These are phyloP conservation scores for Asteroscopus sphinx DNA, from an alignment of 2,888 invertebrate species.

Conservation along the genomic window DNA sequence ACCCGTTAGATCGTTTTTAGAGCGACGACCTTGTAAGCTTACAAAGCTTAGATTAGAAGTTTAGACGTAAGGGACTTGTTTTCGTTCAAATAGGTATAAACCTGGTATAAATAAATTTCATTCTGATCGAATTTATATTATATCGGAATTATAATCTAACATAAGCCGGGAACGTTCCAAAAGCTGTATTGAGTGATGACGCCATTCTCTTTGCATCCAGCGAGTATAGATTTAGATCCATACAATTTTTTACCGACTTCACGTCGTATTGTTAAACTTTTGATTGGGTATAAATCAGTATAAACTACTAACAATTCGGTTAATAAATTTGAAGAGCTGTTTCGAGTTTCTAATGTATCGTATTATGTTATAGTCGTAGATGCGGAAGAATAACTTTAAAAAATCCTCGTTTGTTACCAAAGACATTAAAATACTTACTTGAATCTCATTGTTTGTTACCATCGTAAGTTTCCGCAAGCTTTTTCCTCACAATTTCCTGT, in stretches of 20 bases:
- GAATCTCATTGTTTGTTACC: slow-evolving; percentile 44
- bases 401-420: slow-evolving; percentile 43
- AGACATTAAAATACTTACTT: too few species aligned
- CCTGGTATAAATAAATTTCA: neutral
- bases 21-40: slow-evolving; percentile 83
- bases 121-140: neutral
- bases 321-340: slow-evolving; percentile 16
- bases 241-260: slow-evolving; percentile 56
- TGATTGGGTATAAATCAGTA: slow-evolving; percentile 35
- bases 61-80: slow-evolving; percentile 30
- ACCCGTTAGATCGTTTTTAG: slow-evolving; percentile 85
- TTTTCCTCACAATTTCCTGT: slow-evolving; percentile 76
- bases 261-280: slow-evolving; percentile 44
- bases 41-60: slow-evolving; percentile 53
- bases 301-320: slow-evolving; percentile 14
- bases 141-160: slow-evolving; percentile 1
- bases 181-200: slow-evolving; percentile 65
- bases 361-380: slow-evolving; percentile 24
- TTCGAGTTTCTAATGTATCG: slow-evolving; percentile 10
- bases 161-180: slow-evolving; percentile 11
- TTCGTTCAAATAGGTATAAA: slow-evolving; percentile 13
- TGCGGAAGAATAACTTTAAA: slow-evolving; percentile 21
- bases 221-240: slow-evolving; percentile 62
- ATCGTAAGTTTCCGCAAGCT: slow-evolving; percentile 56
- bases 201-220: slow-evolving; percentile 60